Conservation (phyloP, 2,797 vertebrate genomes). For the Centroberyx gerrardi region DNA sequence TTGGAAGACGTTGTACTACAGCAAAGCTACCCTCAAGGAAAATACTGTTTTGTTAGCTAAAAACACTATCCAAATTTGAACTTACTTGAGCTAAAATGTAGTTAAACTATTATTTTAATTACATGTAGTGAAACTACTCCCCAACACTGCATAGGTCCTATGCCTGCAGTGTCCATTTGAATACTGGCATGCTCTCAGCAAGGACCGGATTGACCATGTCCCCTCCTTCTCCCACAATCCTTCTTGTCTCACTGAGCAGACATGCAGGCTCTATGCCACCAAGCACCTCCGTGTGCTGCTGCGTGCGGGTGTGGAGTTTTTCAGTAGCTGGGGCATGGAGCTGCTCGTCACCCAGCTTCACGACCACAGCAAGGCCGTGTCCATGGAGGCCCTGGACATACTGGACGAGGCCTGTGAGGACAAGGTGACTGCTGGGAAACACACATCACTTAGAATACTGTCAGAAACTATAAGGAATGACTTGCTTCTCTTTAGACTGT, state of each 20-base stretch:
- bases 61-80: no score
- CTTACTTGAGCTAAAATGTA: no score
- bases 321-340: slow-evolving; percentile 99
- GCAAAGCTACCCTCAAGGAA: background rate
- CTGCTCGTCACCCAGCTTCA: slow-evolving; percentile 98
- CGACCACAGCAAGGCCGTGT: slow-evolving; percentile 96
- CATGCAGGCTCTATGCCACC: slow-evolving; percentile 94
- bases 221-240: background rate
- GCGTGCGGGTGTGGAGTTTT: slow-evolving; percentile 97
- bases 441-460: background rate
- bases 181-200: background rate
- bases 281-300: slow-evolving; percentile 96
- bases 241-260: slow-evolving; percentile 79
- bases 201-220: background rate
- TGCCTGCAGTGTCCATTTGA: background rate
- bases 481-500: no score
- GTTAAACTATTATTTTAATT: no score
- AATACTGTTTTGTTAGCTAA: background rate
- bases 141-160: background rate
- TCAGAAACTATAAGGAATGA: background rate
- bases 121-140: no score
- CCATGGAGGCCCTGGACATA: slow-evolving; percentile 97
- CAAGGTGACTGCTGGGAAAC: slow-evolving; percentile 86
- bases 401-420: slow-evolving; percentile 99
- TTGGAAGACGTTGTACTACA: background rate